Evolutionary conservation across 1,140 invertebrate species (phyloP).

Genomic region (Drosophila navojoa): DNA sequence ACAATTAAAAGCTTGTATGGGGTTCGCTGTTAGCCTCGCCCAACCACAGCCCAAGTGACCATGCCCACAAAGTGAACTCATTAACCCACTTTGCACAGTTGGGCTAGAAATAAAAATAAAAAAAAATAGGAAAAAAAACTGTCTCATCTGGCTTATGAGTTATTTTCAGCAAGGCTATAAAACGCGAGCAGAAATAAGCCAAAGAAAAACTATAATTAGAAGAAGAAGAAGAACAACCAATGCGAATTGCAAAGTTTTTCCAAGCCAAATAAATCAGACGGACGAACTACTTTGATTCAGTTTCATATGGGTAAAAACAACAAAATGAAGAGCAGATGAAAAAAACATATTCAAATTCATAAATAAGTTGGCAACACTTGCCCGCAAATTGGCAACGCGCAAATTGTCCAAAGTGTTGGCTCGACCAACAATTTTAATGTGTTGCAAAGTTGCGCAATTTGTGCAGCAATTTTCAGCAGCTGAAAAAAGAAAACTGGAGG

Average conservation of each 20-base stretch:
- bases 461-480: constrained; percentile 37
- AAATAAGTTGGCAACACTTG: constrained; percentile 8
- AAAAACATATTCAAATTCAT: constrained; percentile 38
- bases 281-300: constrained; percentile 24
- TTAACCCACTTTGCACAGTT: constrained; percentile 66
- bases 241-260: constrained; percentile 39
- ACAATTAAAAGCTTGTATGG: constrained; percentile 31
- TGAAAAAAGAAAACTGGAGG: constrained; percentile 42
- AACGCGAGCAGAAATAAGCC: constrained; percentile 10
- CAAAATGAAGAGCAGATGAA: constrained; percentile 13
- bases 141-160: constrained; percentile 69
- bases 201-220: constrained; percentile 14
- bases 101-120: constrained; percentile 39
- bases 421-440: constrained; percentile 39
- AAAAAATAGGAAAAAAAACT: constrained; percentile 44
- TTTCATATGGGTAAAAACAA: constrained; percentile 4
- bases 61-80: constrained; percentile 60
- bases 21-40: constrained; percentile 13
- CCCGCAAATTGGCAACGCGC: constrained; percentile 37
- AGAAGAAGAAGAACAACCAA: constrained; percentile 1
- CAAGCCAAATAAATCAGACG: constrained; percentile 23
- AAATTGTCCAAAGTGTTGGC: constrained; percentile 50
- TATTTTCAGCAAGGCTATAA: constrained; percentile 52
- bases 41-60: background rate
- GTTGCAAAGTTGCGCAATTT: constrained; percentile 60